phyloP scores from a whole-genome alignment of 2,888 invertebrate species.

The Zaprionus obscuricornis region DNA sequence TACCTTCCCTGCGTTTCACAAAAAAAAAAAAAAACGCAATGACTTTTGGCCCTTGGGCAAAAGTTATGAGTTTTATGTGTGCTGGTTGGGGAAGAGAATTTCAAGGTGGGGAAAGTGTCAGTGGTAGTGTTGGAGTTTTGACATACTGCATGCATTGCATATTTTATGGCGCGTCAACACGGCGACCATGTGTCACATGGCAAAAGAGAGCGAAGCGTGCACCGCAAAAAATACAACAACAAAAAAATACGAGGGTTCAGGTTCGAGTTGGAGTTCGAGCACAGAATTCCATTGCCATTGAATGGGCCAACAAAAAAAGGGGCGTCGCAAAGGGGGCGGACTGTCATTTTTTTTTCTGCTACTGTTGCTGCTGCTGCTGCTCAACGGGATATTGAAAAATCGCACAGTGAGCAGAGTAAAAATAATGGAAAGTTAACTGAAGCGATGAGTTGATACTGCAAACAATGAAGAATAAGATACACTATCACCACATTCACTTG shows the following conservation, averaged over 20 bases:
- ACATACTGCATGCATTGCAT: constrained; percentile 79
- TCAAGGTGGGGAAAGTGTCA: neutral
- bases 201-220: neutral
- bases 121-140: constrained; percentile 34
- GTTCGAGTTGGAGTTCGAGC: constrained; percentile 11
- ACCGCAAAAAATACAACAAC: neutral
- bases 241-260: constrained; percentile 6
- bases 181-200: constrained; percentile 74
- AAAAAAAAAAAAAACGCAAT: constrained; percentile 40
- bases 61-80: neutral
- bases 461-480: constrained; percentile 29
- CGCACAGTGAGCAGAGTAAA: constrained; percentile 45
- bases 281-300: constrained; percentile 13
- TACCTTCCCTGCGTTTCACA: constrained; percentile 58
- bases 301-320: constrained; percentile 47
- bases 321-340: no score
- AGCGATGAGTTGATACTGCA: no score
- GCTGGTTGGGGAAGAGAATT: constrained; percentile 11
- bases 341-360: no score
- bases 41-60: constrained; percentile 47
- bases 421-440: constrained; percentile 59
- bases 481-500: constrained; percentile 6
- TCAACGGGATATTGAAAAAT: constrained; percentile 73
- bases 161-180: constrained; percentile 77
- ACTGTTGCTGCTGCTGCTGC: no score